phyloP scores from a whole-genome alignment of 2,113 vertebrate species.

The Istiophorus platypterus region DNA sequence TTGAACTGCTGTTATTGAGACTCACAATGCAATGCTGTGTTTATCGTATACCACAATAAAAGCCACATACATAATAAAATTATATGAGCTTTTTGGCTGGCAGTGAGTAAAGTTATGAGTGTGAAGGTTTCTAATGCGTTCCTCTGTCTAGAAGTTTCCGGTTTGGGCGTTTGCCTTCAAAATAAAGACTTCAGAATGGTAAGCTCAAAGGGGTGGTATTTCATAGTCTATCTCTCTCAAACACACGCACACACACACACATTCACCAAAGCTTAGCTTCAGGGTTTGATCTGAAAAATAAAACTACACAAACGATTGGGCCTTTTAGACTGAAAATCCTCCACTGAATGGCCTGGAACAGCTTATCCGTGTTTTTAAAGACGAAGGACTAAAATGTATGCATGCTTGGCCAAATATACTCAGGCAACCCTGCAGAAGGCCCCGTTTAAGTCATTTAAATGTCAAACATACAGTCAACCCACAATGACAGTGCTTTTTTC shows the following conservation, averaged over 20 bases:
- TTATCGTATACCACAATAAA: constrained; percentile 5
- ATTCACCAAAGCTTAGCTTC: not conserved
- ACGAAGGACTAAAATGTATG: too few relatives aligned
- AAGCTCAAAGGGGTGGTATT: not conserved
- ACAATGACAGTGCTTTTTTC: too few relatives aligned
- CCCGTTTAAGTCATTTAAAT: too few relatives aligned
- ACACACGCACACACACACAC: not conserved
- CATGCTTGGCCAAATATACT: too few relatives aligned
- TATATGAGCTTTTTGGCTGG: not conserved
- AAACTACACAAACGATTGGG: too few relatives aligned
- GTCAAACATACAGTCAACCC: too few relatives aligned
- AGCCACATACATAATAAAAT: not conserved
- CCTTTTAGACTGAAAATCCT: too few relatives aligned
- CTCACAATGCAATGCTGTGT: not conserved
- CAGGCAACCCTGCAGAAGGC: too few relatives aligned
- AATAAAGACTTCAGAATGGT: constrained; percentile 39
- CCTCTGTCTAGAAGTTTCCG: not conserved
- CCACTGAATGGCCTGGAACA: too few relatives aligned
- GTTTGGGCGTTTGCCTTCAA: constrained; percentile 40
- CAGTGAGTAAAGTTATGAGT: constrained; percentile 13
- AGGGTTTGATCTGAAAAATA: not conserved
- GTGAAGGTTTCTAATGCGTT: not conserved
- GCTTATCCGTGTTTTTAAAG: too few relatives aligned
- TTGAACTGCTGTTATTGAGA: not conserved
- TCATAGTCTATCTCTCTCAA: too few relatives aligned